Evolutionary conservation across 2,113 vertebrate species (phyloP).

Genomic region (Vicugna pacos): DNA sequence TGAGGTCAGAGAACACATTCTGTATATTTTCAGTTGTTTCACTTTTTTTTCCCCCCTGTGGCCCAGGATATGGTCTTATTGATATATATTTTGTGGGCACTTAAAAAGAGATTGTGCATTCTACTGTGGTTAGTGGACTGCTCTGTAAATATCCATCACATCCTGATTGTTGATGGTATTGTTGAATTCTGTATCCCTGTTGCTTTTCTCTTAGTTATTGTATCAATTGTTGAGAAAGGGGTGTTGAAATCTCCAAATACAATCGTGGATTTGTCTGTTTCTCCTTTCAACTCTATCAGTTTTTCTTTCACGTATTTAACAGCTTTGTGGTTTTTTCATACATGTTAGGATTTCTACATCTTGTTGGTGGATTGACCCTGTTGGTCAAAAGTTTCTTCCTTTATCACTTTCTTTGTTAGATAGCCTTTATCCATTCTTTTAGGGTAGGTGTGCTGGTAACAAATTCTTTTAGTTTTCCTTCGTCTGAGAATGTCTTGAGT

Average conservation of each 20-base stretch:
- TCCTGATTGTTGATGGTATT: neutral
- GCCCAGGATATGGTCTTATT: neutral
- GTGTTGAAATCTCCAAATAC: neutral
- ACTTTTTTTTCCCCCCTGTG: neutral
- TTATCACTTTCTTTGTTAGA: neutral
- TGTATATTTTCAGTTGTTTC: neutral
- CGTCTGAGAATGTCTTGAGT: too few species aligned
- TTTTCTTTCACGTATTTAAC: slow-evolving; percentile 1
- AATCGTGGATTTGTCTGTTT: too few species aligned
- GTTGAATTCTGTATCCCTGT: neutral
- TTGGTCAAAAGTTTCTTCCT: neutral
- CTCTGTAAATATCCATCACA: neutral
- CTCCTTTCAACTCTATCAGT: neutral
- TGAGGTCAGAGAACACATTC: neutral
- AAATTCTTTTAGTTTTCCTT: too few species aligned
- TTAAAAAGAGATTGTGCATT: neutral
- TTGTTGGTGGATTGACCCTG: neutral
- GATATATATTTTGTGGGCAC: neutral
- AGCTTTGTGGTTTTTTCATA: neutral
- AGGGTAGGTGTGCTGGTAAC: neutral
- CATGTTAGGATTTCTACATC: neutral
- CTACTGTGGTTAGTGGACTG: neutral
- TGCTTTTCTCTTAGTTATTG: neutral
- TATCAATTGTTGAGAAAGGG: neutral
- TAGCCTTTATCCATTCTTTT: neutral